Percentiles rank a stretch among this genome's conserved stretches.
Evolutionary conservation across 2,888 invertebrate species (phyloP).

Genomic region (Ethmia dodecea): DNA sequence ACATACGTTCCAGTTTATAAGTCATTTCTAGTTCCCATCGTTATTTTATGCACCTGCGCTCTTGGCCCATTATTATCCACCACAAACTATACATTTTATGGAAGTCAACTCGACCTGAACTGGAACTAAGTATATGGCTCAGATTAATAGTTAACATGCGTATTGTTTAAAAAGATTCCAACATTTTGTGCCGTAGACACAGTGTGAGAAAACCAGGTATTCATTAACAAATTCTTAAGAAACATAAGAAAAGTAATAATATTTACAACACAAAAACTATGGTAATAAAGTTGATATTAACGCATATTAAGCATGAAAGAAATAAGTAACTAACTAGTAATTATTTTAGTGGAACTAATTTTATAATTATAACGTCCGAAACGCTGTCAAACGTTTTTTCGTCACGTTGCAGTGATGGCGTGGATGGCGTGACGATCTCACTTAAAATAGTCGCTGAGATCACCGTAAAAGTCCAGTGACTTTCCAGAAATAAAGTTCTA

Average conservation of each 20-base stretch:
- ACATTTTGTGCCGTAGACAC: no score
- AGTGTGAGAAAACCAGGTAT: no score
- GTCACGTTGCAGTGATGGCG: conserved; percentile 22
- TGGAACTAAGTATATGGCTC: no score
- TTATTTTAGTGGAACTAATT: conserved; percentile 43
- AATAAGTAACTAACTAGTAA: conserved; percentile 35
- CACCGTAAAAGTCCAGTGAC: conserved; percentile 37
- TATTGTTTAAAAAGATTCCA: no score
- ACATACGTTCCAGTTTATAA: no score
- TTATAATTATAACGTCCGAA: conserved; percentile 37
- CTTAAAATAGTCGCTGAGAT: conserved; percentile 40
- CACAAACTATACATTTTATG: conserved; percentile 27
- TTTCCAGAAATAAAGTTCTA: conserved; percentile 32
- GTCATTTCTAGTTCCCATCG: conserved; percentile 12
- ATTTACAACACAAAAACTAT: no score
- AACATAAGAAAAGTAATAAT: no score
- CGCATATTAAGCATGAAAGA: no score
- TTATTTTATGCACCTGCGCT: conserved; percentile 27
- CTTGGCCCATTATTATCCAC: conserved; percentile 26
- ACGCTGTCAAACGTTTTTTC: conserved; percentile 31
- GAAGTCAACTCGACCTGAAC: no score
- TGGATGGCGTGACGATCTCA: conserved; percentile 28
- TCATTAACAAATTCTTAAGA: no score
- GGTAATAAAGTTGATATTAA: no score
- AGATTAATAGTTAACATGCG: no score